Percentiles rank a stretch among this genome's conserved stretches.
Evolutionary conservation across 1,140 invertebrate species (phyloP).

Genomic region (Plectus sambesii): DNA sequence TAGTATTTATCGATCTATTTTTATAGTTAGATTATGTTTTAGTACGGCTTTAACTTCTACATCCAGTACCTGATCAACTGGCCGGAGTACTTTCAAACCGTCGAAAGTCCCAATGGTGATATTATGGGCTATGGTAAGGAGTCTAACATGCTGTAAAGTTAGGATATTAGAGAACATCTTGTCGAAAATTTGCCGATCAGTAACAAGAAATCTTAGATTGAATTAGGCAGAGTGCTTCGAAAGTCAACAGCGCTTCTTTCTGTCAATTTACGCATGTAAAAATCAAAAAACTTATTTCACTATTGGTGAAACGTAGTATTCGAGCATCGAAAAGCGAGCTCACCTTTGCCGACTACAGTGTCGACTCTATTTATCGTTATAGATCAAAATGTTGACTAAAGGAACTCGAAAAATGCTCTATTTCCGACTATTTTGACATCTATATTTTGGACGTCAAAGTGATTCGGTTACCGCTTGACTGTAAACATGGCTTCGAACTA

Average conservation of each 20-base stretch:
- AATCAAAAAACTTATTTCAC: conserved; percentile 13
- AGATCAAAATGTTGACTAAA: not conserved
- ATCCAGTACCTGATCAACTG: conserved; percentile 93
- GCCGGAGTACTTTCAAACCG: conserved; percentile 97
- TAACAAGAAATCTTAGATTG: no score
- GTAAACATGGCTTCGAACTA: no score
- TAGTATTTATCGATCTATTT: conserved; percentile 4
- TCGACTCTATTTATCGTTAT: not conserved
- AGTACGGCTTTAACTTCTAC: conserved; percentile 92
- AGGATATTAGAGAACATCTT: not conserved
- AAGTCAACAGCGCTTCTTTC: no score
- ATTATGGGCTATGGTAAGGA: conserved; percentile 98
- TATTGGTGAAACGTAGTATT: no score
- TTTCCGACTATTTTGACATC: conserved; percentile 1
- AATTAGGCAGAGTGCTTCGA: no score
- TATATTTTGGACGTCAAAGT: no score
- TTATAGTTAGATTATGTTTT: conserved; percentile 29
- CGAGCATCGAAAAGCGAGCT: no score
- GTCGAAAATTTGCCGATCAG: no score
- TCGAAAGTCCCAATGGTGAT: conserved; percentile 80
- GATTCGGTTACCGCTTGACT: not conserved
- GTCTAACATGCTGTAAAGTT: no score
- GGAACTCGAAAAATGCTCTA: not conserved
- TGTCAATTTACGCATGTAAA: conserved; percentile 10
- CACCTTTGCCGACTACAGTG: no score